Evolutionary conservation across 2,113 vertebrate species (phyloP).

Genomic region (Pipa parva): DNA sequence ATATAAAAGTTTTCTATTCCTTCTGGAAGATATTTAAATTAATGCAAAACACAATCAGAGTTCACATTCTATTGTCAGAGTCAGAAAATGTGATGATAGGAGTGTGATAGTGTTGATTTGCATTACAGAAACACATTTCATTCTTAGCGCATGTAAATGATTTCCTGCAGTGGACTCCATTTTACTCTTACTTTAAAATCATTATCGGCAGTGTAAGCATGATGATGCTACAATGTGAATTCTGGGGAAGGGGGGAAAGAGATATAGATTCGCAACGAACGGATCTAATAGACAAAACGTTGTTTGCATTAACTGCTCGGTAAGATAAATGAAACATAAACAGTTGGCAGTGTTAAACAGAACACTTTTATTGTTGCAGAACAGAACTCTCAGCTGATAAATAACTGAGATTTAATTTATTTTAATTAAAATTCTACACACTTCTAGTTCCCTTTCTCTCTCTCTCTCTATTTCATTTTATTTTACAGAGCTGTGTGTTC

Average conservation of each 20-base stretch:
- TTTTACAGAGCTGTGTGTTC: no score
- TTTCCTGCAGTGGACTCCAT: constrained; percentile 37
- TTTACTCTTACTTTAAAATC: constrained; percentile 30
- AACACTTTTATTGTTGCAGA: background rate
- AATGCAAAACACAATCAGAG: constrained; percentile 13
- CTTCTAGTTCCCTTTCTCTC: background rate
- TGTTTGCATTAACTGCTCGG: background rate
- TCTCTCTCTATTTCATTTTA: no score
- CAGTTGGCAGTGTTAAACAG: background rate
- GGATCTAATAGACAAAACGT: background rate
- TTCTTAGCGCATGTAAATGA: constrained; percentile 21
- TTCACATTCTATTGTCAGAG: background rate
- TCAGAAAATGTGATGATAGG: constrained; percentile 8
- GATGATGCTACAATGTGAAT: constrained; percentile 15
- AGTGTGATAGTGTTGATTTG: constrained; percentile 28
- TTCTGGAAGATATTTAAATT: constrained; percentile 5
- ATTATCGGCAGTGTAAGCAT: constrained; percentile 19
- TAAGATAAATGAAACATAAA: background rate
- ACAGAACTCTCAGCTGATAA: background rate
- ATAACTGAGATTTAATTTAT: background rate
- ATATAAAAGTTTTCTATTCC: no score
- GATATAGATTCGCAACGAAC: background rate
- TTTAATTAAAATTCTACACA: background rate
- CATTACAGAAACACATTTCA: constrained; percentile 29
- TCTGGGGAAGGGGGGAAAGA: background rate